A percentile compares a stretch with the other conserved stretches of the same genome.
Evolutionary conservation across 2,888 invertebrate species (phyloP).

Genomic region (Lithophane semibrunnea): DNA sequence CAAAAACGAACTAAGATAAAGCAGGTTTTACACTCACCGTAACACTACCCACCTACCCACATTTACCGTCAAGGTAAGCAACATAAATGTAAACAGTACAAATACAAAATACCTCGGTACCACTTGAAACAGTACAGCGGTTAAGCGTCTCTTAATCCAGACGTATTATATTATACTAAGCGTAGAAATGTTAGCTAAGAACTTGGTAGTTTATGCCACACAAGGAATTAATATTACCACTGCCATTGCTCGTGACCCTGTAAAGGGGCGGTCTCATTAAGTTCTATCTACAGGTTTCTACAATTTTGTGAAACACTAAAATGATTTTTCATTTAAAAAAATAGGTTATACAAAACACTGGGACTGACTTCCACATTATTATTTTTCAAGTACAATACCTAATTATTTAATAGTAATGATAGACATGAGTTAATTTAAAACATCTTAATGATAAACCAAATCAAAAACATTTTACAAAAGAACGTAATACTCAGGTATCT

Average conservation of each 20-base stretch:
- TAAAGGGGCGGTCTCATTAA: not conserved
- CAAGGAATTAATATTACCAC: conserved; percentile 23
- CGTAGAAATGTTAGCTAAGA: conserved; percentile 36
- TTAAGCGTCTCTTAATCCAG: conserved; percentile 42
- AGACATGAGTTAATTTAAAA: not conserved
- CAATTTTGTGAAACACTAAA: not conserved
- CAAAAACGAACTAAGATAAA: conserved; percentile 20
- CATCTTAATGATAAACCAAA: not conserved
- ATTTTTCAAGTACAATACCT: too few species aligned
- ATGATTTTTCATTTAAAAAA: too few species aligned
- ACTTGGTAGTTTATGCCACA: conserved; percentile 22
- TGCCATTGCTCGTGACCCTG: not conserved
- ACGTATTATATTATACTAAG: conserved; percentile 29
- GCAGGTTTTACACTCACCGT: conserved; percentile 16
- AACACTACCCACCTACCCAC: conserved; percentile 22
- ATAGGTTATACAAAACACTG: not conserved
- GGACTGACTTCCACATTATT: not conserved
- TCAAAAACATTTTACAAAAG: not conserved
- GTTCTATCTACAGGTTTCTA: not conserved
- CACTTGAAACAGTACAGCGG: conserved; percentile 41
- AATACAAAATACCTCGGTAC: conserved; percentile 37
- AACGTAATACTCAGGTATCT: not conserved
- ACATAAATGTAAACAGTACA: conserved; percentile 21
- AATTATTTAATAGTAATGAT: not conserved
- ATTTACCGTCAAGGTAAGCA: conserved; percentile 21